Percentiles rank a stretch among this genome's conserved stretches.
phyloP scores from a whole-genome alignment of 2,113 vertebrate genomes.

The Percina caprodes region DNA sequence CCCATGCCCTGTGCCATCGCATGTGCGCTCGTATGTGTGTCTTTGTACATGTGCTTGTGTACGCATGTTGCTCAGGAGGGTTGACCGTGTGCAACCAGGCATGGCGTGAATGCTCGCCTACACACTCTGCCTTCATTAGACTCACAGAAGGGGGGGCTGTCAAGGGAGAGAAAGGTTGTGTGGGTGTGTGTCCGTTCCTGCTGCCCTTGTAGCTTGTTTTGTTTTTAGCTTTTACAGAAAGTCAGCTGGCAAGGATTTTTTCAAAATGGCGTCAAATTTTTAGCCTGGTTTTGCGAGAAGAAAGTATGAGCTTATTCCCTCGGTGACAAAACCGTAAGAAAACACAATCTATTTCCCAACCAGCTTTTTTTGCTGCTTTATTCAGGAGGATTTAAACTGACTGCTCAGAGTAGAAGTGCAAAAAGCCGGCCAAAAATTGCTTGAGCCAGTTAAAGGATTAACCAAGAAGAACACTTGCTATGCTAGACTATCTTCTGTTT shows the following conservation, averaged over 20 bases:
- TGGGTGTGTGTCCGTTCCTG: slow-evolving; percentile 6
- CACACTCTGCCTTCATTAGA: slow-evolving; percentile 71
- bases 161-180: slow-evolving; percentile 35
- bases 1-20: neutral
- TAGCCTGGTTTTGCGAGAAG: too few species aligned
- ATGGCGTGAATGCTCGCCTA: slow-evolving; percentile 55
- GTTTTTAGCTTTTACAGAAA: neutral
- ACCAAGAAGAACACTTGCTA: neutral
- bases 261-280: too few species aligned
- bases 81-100: slow-evolving; percentile 59
- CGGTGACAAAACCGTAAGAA: neutral
- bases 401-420: neutral
- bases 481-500: neutral
- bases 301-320: neutral
- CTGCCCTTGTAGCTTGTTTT: slow-evolving; percentile 22
- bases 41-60: slow-evolving; percentile 21
- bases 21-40: neutral
- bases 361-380: neutral
- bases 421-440: neutral
- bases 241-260: neutral
- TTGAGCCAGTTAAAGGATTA: slow-evolving; percentile 23
- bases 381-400: neutral
- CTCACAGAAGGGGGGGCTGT: slow-evolving; percentile 21
- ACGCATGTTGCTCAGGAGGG: slow-evolving; percentile 40
- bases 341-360: neutral